Conservation (phyloP, 2,797 vertebrate species). For the Poecile montanus region DNA sequence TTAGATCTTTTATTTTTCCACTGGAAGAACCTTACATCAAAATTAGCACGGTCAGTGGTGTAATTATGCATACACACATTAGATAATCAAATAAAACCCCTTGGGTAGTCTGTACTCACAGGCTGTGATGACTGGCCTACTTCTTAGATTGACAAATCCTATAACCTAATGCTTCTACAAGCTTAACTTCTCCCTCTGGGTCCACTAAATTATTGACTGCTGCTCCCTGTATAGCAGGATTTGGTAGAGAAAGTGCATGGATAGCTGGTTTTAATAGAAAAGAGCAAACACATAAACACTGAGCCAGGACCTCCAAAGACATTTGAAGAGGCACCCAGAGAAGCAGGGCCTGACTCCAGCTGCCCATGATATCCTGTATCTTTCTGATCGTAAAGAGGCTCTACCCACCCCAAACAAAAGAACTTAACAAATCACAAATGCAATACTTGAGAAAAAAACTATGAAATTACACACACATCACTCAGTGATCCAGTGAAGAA, state of each 20-base stretch:
- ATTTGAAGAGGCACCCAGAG: not conserved
- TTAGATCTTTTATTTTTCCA: not conserved
- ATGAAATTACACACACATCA: not conserved
- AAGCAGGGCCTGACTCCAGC: not conserved
- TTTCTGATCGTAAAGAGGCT: not conserved
- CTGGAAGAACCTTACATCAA: not conserved
- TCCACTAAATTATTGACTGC: not conserved
- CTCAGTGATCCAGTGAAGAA: not conserved
- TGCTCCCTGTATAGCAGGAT: not conserved
- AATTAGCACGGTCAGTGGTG: not conserved
- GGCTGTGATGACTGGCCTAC: not conserved
- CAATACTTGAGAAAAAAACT: not conserved
- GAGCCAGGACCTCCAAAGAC: not conserved
- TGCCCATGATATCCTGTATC: not conserved
- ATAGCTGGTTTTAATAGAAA: not conserved
- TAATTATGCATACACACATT: not conserved
- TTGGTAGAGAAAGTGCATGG: not conserved
- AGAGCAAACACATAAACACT: not conserved
- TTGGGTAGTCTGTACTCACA: not conserved
- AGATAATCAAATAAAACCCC: slow-evolving; percentile 6
- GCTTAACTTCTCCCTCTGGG: not conserved
- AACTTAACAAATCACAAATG: not conserved
- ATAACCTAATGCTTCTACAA: not conserved
- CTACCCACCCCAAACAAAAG: not conserved
- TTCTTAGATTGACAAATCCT: not conserved